Evolutionary conservation across 2,888 invertebrate genomes (phyloP).

Genomic region (Leptopilina myrica): DNA sequence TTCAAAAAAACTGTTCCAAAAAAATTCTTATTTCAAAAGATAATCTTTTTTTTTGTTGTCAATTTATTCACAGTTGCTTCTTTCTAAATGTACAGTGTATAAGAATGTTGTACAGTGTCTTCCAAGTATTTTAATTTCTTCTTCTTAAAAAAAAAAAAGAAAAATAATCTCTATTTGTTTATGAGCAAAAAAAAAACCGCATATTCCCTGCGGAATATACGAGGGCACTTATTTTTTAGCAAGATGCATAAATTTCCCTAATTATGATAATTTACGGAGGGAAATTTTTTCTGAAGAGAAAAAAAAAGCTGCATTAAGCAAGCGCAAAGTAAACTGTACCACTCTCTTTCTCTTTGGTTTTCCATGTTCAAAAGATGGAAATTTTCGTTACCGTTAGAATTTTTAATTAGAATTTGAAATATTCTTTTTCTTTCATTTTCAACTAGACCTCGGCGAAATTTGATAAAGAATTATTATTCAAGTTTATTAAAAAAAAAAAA

Average conservation of each 20-base stretch:
- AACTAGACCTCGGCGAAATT: no score
- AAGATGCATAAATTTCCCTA: slow-evolving; percentile 9
- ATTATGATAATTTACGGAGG: slow-evolving; percentile 17
- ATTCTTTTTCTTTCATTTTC: neutral
- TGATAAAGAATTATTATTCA: no score
- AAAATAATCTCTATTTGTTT: neutral
- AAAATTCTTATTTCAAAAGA: no score
- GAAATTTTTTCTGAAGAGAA: slow-evolving; percentile 7
- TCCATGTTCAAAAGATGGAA: slow-evolving; percentile 1
- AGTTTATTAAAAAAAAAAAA: no score
- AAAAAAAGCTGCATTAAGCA: neutral
- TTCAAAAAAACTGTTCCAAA: no score
- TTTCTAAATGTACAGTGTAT: no score
- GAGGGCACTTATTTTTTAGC: slow-evolving; percentile 17
- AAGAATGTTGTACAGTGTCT: no score
- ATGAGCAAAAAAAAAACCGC: neutral
- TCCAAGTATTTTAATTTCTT: no score
- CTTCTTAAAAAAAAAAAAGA: no score
- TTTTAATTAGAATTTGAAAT: neutral
- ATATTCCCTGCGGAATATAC: neutral
- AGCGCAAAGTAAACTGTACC: neutral
- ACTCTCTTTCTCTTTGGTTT: neutral
- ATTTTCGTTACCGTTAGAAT: neutral
- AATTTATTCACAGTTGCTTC: no score
- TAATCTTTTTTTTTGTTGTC: no score